phyloP scores from a whole-genome alignment of 1,140 invertebrate genomes.

The Rhyzopertha dominica region DNA sequence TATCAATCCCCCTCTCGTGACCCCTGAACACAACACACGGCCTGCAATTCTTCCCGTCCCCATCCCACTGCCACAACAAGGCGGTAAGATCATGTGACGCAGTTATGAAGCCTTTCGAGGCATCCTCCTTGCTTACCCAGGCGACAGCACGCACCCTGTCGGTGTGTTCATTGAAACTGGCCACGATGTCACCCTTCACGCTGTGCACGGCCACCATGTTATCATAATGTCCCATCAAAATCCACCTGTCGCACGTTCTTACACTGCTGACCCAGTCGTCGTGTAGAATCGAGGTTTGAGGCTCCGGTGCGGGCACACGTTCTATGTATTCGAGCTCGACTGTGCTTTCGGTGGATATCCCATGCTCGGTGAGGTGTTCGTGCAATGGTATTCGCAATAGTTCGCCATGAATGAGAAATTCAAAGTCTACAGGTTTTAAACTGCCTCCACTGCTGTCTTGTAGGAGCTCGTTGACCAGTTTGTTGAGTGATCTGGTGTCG shows the following conservation, averaged over 20 bases:
- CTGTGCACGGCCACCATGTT: slow-evolving; percentile 88
- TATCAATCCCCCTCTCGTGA: slow-evolving; percentile 85
- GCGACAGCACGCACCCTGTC: slow-evolving; percentile 71
- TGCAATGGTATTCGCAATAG: slow-evolving; percentile 64
- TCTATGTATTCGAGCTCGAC: slow-evolving; percentile 88
- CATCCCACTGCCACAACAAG: slow-evolving; percentile 87
- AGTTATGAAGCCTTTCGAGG: slow-evolving; percentile 68
- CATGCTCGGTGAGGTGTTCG: slow-evolving; percentile 65
- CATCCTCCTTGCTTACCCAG: slow-evolving; percentile 69
- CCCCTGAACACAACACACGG: slow-evolving; percentile 78
- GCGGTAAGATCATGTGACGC: slow-evolving; percentile 90
- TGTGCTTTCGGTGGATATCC: slow-evolving; percentile 67
- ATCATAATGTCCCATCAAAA: slow-evolving; percentile 93
- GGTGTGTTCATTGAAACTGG: slow-evolving; percentile 81
- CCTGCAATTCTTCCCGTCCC: slow-evolving; percentile 64
- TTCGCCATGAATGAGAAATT: slow-evolving; percentile 81
- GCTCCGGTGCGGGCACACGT: slow-evolving; percentile 79
- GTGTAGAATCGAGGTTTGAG: slow-evolving; percentile 84
- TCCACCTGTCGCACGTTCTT: slow-evolving; percentile 70
- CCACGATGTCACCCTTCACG: slow-evolving; percentile 72
- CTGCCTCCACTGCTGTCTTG: slow-evolving; percentile 54
- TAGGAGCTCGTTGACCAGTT: slow-evolving; percentile 74
- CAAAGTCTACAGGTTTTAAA: slow-evolving; percentile 68
- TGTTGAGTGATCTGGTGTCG: slow-evolving; percentile 65
- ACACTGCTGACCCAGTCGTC: slow-evolving; percentile 95